Base-by-base conservation (phyloP, 2,888 invertebrate genomes). In the Branchellion lobata region DNA sequence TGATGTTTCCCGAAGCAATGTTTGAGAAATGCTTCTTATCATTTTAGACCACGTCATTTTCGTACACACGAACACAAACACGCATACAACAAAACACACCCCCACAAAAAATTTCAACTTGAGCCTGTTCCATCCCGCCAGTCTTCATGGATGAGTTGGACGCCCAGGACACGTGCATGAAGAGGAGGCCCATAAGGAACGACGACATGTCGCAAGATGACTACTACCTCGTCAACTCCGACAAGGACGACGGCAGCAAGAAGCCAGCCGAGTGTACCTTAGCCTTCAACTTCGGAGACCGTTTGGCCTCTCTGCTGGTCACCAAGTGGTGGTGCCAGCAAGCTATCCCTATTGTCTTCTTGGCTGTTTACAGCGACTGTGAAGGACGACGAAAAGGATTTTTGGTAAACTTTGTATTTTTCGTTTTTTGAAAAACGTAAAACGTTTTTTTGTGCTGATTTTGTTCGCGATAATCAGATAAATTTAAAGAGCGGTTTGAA, bases 321-420 rank as follows among this genome's bases (percentile, higher is more conserved):
- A 69, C 81, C 53, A 80, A 82, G 34, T 82, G 82, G 82, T 79
- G 80, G 79, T 82, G 82, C 51, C 68, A 79, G 36, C 68, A 81
- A 47, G 27, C 72, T 29, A 75, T 73, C 72, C 36, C 34, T 1
- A 80, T 81, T 24, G 82, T 82, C 11, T 82, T 81, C 40, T 79
- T 82, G 2, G 81, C 80, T 14, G 77, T 82, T 18, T 82, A 82
- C 73, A 81, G 82, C 79, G 80, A 82, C 69, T 82, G 82, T 77
- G 69, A 81, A 24, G 81, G 80, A 14, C 57, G 65, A 21, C 47
- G 80, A 34, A 79, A 71, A 14, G 80, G 81, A 47, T 36, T 82
- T 5, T 36, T 82, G 80, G 82, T 82, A n/a, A 76, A 81, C 61
- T 71, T 0, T 1, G n/a, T n/a, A n/a, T n/a, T 71, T 0, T 34